These are phyloP conservation scores for Gobiocypris rarus DNA, from an alignment of 2,113 vertebrate genomes.

Conservation along the genomic window DNA sequence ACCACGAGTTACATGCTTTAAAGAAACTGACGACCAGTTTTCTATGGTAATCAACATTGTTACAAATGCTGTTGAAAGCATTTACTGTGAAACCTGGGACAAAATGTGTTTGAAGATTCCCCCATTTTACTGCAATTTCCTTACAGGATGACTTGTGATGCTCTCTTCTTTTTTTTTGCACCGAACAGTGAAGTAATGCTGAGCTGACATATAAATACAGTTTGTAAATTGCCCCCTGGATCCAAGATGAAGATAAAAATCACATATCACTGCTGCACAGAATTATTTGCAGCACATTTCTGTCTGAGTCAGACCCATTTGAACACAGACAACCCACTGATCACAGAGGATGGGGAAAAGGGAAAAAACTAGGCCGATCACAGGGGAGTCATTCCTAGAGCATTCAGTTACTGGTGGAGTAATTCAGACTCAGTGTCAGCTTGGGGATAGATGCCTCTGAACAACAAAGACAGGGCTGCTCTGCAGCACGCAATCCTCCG, in stretches of 20 bases:
- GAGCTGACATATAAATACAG: conserved; percentile 28
- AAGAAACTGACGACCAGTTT: not conserved
- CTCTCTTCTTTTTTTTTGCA: not conserved
- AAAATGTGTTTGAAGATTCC: not conserved
- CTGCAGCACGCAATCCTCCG: conserved; percentile 26
- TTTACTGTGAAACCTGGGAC: not conserved
- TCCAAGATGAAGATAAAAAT: conserved; percentile 27
- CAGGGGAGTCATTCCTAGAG: conserved; percentile 45
- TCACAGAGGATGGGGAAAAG: conserved; percentile 11
- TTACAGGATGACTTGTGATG: not conserved
- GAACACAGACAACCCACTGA: conserved; percentile 40
- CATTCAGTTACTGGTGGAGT: conserved; percentile 43
- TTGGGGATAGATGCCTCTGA: conserved; percentile 46
- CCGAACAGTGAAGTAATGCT: conserved; percentile 7
- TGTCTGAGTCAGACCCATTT: conserved; percentile 27
- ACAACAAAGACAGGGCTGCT: conserved; percentile 35
- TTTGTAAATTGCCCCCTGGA: conserved; percentile 21
- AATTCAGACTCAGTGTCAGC: conserved; percentile 55
- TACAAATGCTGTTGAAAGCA: not conserved
- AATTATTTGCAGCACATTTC: conserved; percentile 45
- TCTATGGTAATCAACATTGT: not conserved
- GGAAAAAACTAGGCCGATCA: conserved; percentile 32
- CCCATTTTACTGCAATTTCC: not conserved
- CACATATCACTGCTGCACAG: not conserved
- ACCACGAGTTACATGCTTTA: not conserved